Percentiles rank a stretch among this genome's conserved stretches.
phyloP scores from a whole-genome alignment of 2,888 invertebrate species.

The Callyntrura sp. region DNA sequence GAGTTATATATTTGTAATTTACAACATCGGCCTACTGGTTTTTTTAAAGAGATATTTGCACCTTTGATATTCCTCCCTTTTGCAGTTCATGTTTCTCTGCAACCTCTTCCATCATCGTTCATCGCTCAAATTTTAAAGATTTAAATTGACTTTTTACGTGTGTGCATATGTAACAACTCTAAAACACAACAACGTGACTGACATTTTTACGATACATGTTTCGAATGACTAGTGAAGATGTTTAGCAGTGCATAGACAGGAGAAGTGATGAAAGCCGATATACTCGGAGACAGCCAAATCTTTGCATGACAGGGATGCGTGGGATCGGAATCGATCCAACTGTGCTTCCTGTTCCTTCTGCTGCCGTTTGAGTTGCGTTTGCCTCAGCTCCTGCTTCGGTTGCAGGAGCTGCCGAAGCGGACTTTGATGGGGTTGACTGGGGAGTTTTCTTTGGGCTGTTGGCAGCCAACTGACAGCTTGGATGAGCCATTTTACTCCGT shows the following conservation, averaged over 20 bases:
- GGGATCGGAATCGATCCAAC: conserved; percentile 78
- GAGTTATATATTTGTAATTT: conserved; percentile 1
- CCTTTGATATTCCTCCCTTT: too few species aligned
- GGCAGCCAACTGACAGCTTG: conserved; percentile 82
- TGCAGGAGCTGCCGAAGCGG: conserved; percentile 66
- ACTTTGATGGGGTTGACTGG: conserved; percentile 82
- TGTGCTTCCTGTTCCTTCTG: conserved; percentile 72
- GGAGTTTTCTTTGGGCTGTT: conserved; percentile 83
- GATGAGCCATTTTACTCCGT: conserved; percentile 80
- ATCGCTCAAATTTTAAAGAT: conserved; percentile 2
- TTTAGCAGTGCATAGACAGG: conserved; percentile 82
- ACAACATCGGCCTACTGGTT: conserved; percentile 19
- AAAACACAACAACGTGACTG: conserved; percentile 53
- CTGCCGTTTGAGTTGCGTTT: conserved; percentile 59
- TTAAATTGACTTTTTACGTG: too few species aligned
- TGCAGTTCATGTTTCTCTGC: too few species aligned
- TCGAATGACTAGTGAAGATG: conserved; percentile 55
- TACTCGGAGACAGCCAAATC: conserved; percentile 83
- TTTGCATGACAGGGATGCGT: conserved; percentile 81
- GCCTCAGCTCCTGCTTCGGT: conserved; percentile 61
- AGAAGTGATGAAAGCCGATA: conserved; percentile 82
- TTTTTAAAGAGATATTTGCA: too few species aligned
- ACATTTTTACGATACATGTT: conserved; percentile 41
- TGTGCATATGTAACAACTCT: conserved; percentile 6
- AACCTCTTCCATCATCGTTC: background rate